Conservation (phyloP, 2,888 invertebrate genomes). For the Diloba caeruleocephala region DNA sequence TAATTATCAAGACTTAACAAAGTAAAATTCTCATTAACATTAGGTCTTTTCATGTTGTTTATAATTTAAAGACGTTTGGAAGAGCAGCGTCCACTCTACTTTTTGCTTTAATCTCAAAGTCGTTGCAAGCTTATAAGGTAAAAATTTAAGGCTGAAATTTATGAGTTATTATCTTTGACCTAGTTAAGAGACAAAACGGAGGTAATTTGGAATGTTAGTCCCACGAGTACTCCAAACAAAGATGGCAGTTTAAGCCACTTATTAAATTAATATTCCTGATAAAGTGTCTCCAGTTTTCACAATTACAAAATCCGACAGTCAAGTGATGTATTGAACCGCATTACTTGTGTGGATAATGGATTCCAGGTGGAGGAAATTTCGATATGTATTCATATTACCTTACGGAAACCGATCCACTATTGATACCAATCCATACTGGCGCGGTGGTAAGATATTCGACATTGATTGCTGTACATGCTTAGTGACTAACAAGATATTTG, state of each 20-base stretch:
- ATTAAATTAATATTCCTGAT: constrained; percentile 17
- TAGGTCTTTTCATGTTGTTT: no score
- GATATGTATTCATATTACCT: constrained; percentile 58
- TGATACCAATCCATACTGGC: constrained; percentile 23
- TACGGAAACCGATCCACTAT: constrained; percentile 43
- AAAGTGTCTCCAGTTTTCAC: constrained; percentile 34
- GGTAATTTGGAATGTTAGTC: constrained; percentile 36
- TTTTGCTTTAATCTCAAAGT: constrained; percentile 35
- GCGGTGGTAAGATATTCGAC: constrained; percentile 31
- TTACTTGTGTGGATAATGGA: constrained; percentile 32
- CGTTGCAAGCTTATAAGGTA: constrained; percentile 39
- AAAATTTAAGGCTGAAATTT: constrained; percentile 50
- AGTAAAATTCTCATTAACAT: constrained; percentile 9
- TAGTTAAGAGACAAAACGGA: constrained; percentile 48
- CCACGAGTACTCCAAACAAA: constrained; percentile 24
- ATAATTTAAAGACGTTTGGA: background rate
- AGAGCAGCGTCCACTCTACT: constrained; percentile 14
- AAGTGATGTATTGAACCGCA: constrained; percentile 18
- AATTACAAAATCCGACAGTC: constrained; percentile 27
- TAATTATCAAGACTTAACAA: constrained; percentile 37
- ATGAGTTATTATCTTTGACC: constrained; percentile 56
- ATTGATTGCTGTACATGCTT: constrained; percentile 23
- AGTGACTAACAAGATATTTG: constrained; percentile 27
- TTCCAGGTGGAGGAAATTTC: constrained; percentile 47
- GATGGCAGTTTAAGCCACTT: constrained; percentile 22